Evolutionary conservation across 1,140 invertebrate species (phyloP).

Genomic region (Scylla paramamosain): DNA sequence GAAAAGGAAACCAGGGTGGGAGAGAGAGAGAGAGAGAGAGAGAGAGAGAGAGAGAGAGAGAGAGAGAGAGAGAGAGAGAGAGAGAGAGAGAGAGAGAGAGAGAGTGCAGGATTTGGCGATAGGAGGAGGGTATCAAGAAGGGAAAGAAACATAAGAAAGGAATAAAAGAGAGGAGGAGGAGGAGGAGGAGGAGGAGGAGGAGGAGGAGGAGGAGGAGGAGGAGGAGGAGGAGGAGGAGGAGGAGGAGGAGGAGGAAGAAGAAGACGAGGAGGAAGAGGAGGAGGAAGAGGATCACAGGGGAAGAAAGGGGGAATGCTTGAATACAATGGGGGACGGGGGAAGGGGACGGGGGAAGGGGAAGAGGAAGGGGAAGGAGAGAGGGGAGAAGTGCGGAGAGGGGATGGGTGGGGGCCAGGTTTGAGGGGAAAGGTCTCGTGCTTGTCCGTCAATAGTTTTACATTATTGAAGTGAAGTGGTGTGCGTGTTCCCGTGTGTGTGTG

Average conservation of each 20-base stretch:
- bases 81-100: background rate
- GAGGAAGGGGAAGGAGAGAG: background rate
- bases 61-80: background rate
- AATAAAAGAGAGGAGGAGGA: background rate
- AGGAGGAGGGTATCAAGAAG: background rate
- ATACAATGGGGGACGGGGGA: background rate
- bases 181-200: background rate
- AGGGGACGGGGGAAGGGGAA: background rate
- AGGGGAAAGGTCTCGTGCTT: background rate
- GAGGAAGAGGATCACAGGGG: background rate
- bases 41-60: background rate
- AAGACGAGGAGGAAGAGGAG: background rate
- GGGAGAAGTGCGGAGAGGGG: background rate
- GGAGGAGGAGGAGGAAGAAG: background rate
- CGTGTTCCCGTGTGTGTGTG: no score
- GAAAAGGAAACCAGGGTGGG: background rate
- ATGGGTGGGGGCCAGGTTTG: background rate
- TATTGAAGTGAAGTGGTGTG: no score
- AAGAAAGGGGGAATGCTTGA: background rate
- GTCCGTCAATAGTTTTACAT: no score
- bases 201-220: background rate
- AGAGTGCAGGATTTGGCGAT: background rate
- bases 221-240: background rate
- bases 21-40: background rate
- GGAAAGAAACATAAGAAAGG: background rate